Percentiles rank a stretch among this genome's conserved stretches.
These are phyloP conservation scores for Drosophila subobscura DNA, from an alignment of 1,140 invertebrate genomes.

Conservation along the genomic window DNA sequence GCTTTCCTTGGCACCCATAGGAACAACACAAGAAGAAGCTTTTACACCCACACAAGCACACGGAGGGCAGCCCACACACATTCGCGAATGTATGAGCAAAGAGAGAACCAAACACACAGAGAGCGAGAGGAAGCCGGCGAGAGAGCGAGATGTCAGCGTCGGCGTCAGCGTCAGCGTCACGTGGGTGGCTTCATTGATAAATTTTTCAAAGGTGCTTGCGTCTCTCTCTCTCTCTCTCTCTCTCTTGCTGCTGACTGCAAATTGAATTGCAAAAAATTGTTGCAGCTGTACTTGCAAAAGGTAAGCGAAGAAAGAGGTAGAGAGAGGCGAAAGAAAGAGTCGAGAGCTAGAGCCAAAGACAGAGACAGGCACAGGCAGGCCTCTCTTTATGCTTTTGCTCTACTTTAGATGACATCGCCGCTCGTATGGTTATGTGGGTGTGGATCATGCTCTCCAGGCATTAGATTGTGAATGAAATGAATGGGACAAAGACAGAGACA, in stretches of 20 bases:
- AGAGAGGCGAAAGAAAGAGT: slow-evolving; percentile 8
- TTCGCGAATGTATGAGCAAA: not conserved
- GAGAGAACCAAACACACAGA: slow-evolving; percentile 1
- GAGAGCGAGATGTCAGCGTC: too few species aligned
- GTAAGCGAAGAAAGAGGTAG: slow-evolving; percentile 3
- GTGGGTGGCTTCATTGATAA: slow-evolving; percentile 83
- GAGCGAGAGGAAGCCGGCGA: too few species aligned
- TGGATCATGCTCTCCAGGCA: slow-evolving; percentile 34
- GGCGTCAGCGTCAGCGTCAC: slow-evolving; percentile 3
- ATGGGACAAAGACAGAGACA: slow-evolving; percentile 17
- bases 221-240: slow-evolving; percentile 4
- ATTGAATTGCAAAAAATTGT: slow-evolving; percentile 73
- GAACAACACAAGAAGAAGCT: slow-evolving; percentile 27
- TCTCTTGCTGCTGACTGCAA: slow-evolving; percentile 56
- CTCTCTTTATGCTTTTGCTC: slow-evolving; percentile 35
- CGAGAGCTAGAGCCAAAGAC: not conserved
- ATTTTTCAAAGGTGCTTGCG: slow-evolving; percentile 25
- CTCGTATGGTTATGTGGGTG: slow-evolving; percentile 24
- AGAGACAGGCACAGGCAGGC: slow-evolving; percentile 9
- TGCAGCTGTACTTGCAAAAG: slow-evolving; percentile 60
- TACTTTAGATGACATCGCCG: slow-evolving; percentile 37
- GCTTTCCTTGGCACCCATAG: slow-evolving; percentile 12
- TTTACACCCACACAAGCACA: slow-evolving; percentile 21
- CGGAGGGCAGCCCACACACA: slow-evolving; percentile 1
- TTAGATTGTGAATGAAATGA: slow-evolving; percentile 55